These are phyloP conservation scores for Harpalus rufipes DNA, from an alignment of 2,888 invertebrate species.

Conservation along the genomic window DNA sequence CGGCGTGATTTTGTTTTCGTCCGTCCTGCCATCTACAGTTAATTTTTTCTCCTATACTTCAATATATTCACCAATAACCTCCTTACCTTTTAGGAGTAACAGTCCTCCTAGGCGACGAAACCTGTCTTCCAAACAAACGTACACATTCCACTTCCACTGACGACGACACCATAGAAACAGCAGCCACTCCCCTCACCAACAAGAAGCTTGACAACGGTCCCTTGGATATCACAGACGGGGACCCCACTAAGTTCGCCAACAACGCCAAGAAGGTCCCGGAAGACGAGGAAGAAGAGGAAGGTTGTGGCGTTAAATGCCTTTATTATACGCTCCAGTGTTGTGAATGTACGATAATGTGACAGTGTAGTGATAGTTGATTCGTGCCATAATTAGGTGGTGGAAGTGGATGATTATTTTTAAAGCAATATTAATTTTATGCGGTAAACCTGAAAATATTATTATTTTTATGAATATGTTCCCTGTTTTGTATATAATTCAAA, in stretches of 20 bases:
- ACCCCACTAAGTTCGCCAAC: constrained; percentile 60
- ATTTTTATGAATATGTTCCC: background rate
- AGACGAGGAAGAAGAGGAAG: constrained; percentile 78
- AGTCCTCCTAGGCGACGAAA: constrained; percentile 3
- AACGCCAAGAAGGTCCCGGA: constrained; percentile 68
- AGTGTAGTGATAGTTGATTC: constrained; percentile 12
- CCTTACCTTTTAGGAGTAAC: background rate
- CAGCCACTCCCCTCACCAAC: constrained; percentile 56
- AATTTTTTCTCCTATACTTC: background rate
- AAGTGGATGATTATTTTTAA: background rate
- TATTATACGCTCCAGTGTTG: constrained; percentile 83
- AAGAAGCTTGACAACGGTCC: constrained; percentile 57
- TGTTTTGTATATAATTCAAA: background rate
- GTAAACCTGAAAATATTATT: too few species aligned
- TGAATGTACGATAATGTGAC: constrained; percentile 79
- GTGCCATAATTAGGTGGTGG: constrained; percentile 34
- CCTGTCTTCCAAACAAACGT: constrained; percentile 4
- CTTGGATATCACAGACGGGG: constrained; percentile 64
- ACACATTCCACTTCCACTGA: constrained; percentile 50
- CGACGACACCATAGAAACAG: constrained; percentile 63
- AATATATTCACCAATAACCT: background rate
- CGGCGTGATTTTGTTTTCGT: too few species aligned
- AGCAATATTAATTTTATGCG: background rate
- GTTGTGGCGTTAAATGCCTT: constrained; percentile 81
- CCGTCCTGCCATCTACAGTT: too few species aligned